Conservation (phyloP, 2,113 vertebrate species). For the Anarrhichthys ocellatus region DNA sequence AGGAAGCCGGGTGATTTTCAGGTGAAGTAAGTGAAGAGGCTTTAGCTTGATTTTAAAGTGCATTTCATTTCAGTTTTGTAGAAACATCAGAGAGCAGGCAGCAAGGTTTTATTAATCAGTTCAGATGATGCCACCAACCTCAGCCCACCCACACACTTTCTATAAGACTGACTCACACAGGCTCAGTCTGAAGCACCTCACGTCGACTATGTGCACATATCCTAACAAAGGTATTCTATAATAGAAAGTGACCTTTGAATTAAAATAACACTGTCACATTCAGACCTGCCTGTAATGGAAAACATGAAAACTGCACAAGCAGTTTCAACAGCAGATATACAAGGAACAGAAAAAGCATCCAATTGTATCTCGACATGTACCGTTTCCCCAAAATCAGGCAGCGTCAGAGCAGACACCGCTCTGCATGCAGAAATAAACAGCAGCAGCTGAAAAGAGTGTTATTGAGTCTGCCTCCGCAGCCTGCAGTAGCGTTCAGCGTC, state of each 20-base stretch:
- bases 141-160: not conserved
- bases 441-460: conserved; percentile 23
- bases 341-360: not conserved
- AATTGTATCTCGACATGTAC: not conserved
- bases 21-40: not conserved
- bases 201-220: not conserved
- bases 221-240: not conserved
- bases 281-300: not conserved
- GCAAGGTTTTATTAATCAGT: not conserved
- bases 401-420: conserved; percentile 3
- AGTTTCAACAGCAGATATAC: conserved; percentile 2
- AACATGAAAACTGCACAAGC: conserved; percentile 5
- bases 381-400: not conserved
- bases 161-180: not conserved
- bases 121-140: not conserved
- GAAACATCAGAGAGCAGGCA: conserved; percentile 19
- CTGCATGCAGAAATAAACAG: conserved; percentile 44
- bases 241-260: not conserved
- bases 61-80: conserved; percentile 16
- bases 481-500: conserved; percentile 36
- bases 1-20: not conserved
- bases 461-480: conserved; percentile 12
- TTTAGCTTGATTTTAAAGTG: not conserved
- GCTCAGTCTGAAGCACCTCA: not conserved
- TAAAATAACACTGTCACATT: not conserved